Base-by-base conservation (phyloP, 2,888 invertebrate species). In the Eurytoma adleriae region DNA sequence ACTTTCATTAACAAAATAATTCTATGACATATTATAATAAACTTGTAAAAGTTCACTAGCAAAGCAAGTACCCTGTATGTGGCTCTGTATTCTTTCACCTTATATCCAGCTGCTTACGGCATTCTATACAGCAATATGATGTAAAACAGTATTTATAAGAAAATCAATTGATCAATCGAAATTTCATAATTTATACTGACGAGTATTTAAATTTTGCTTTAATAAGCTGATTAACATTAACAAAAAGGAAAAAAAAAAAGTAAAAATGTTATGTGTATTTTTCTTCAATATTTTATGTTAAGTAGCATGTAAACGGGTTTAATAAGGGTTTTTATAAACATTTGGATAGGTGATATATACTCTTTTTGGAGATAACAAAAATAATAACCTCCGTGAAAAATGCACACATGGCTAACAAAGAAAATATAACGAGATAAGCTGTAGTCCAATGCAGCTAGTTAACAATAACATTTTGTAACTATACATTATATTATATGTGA, bases 101-200 rank as follows among this genome's bases (percentile, higher is more conserved):
- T 75, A 20, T 66, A 79, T 70, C 64, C 71, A 76, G 52, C 64
- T 79, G 74, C 74, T 79, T 64, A 61, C 59, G 40, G 68, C 56
- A 72, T 76, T 76, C 61, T 76, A 72, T 68, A 72, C 54, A 76
- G 62, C 52, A 83, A 81, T 72, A 78, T 62, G 61, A 80, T 78
- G 79, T 81, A 75, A 78, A 82, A 76, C 79, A 82, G 79, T 82
- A 82, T 82, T 82, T 74, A 72, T 82, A 79, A 77, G 67, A 79
- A 67, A n/a, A 68, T 72, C 56, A 52, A 71, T 56, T 50, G 40
- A 56, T 69, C 52, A 30, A 57, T 70, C 56, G 13, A 68, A 56
- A 70, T 71, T 52, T 79, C 20, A 14, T 48, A 50, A 5, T 62
- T 76, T 74, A 57, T 27, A 40, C 74, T 67, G 30, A 76, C 16